Evolutionary conservation across 1,140 invertebrate species (phyloP), one percentile per base, ranked within the genome.

Genomic region (Drosophila sturtevanti): DNA sequence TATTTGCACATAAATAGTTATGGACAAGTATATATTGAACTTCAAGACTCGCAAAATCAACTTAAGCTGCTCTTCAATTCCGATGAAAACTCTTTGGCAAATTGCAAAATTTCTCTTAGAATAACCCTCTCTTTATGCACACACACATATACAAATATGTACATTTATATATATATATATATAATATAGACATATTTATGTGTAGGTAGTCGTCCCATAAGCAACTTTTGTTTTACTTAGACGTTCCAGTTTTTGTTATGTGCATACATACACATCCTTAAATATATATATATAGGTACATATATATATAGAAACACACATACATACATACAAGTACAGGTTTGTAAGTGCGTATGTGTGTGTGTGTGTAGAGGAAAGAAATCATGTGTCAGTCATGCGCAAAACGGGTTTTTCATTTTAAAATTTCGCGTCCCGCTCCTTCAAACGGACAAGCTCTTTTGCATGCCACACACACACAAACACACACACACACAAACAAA

Each of bases 341-440:
- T 67, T 27, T 58, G 66, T 74, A 16, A 22, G 31, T 18, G 10
- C 52, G 54, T 65, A 37, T 71, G 62, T 66, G 44, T 66, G 22
- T 21, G 14, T 69, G 61, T 65, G 48, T 35, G 21, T 56, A 41
- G 35, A 75, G 69, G 81, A 87, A 89, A 84, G 84, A 84, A 89
- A 89, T 89, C 85, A 89, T 80, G 80, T 89, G 85, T 89, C 81
- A 79, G 87, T 89, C 87, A 90, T 90, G 87, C 87, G 87, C 87
- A 90, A 89, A 90, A 90, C 87, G 71, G 76, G 89, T 90, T 90
- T 84, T 89, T 81, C 81, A 89, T 90, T 89, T 89, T 89, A 89
- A 89, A 89, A 84, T 84, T 79, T 77, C 77, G 84, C 72, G 77
- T 72, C 78, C 76, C 76, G 78, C 66, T 79, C 77, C 72, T 73